Evolutionary conservation across 2,113 vertebrate genomes (phyloP).

Genomic region (Megaleporinus macrocephalus): DNA sequence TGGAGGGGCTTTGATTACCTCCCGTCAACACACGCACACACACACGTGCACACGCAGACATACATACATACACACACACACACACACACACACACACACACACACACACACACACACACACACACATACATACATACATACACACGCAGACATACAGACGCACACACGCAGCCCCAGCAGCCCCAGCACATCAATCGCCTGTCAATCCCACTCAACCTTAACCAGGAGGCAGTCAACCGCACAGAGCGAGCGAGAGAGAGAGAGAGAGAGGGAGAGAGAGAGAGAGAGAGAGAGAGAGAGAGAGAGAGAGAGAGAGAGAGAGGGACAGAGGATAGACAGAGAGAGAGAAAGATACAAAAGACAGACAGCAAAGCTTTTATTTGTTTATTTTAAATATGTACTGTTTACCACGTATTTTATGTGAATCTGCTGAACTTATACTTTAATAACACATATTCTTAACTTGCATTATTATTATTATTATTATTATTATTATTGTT

Average conservation of each 20-base stretch:
- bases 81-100: constrained; percentile 67
- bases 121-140: background rate
- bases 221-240: constrained; percentile 80
- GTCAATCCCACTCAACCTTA: constrained; percentile 86
- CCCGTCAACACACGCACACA: constrained; percentile 66
- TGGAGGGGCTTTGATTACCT: constrained; percentile 83
- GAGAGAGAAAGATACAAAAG: no score
- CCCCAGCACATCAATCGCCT: constrained; percentile 80
- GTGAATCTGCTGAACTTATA: no score
- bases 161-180: constrained; percentile 69
- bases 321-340: no score
- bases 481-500: no score
- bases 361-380: no score
- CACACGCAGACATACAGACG: background rate
- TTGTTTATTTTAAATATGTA: no score
- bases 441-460: no score
- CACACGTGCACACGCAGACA: constrained; percentile 55
- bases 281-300: constrained; percentile 26
- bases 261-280: background rate
- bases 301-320: constrained; percentile 23
- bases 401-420: no score
- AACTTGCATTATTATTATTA: no score
- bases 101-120: constrained; percentile 64
- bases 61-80: constrained; percentile 58
- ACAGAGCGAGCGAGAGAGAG: constrained; percentile 26